Percentiles rank a stretch among this genome's conserved stretches.
Conservation (phyloP, 2,888 invertebrate species). For the Odontomyia ornata region DNA sequence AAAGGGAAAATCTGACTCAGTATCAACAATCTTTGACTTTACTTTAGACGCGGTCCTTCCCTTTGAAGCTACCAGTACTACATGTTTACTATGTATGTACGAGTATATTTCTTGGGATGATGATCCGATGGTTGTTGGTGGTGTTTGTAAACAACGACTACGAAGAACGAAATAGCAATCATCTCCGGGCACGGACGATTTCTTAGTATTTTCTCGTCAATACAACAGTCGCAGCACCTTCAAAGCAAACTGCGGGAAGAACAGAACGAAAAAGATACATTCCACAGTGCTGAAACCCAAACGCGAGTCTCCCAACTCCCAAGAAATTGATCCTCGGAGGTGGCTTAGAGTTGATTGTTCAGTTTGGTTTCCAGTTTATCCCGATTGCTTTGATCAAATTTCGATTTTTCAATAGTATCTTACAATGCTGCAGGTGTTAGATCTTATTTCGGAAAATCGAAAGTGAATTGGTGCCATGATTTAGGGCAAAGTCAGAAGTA, state of each 20-base stretch:
- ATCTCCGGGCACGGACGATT: constrained; percentile 26
- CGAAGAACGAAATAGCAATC: constrained; percentile 28
- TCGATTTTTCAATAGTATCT: constrained; percentile 22
- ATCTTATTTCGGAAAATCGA: background rate
- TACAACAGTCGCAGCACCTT: constrained; percentile 7
- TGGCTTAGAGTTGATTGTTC: constrained; percentile 2
- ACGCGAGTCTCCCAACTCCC: background rate
- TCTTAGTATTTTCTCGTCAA: constrained; percentile 5
- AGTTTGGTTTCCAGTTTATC: constrained; percentile 25
- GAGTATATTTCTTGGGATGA: constrained; percentile 29
- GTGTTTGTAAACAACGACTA: constrained; percentile 41
- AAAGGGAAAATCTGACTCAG: background rate
- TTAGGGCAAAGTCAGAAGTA: background rate
- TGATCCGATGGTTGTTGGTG: constrained; percentile 25
- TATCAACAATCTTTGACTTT: background rate
- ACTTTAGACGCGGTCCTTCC: background rate
- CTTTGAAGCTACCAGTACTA: constrained; percentile 7
- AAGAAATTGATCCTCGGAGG: constrained; percentile 28
- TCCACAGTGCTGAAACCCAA: background rate
- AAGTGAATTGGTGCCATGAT: background rate
- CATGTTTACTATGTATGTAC: background rate
- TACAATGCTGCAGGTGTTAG: background rate
- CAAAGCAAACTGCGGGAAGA: background rate
- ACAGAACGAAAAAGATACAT: constrained; percentile 3
- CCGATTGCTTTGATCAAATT: constrained; percentile 31